Base-by-base conservation (phyloP, 2,797 vertebrate species). In the Acipenser transmontanus region DNA sequence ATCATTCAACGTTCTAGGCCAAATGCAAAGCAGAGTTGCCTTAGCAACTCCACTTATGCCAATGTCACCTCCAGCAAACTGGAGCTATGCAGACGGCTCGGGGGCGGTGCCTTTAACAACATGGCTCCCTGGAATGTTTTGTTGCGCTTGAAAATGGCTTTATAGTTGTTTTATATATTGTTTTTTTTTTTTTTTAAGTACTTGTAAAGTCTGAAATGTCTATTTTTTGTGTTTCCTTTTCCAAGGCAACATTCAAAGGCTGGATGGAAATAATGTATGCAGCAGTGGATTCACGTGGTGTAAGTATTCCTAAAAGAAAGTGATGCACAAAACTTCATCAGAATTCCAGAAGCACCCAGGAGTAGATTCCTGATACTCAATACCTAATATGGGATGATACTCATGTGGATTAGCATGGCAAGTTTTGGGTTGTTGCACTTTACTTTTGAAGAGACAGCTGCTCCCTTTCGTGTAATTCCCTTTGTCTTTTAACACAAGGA, bases 191-290 rank as follows among this genome's bases (percentile, higher is more conserved):
- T 59, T 10, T 11, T 7, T 7, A 11, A 13, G 57, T n/a, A 51
- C 17, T 5, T 47, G 8, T 61, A 60, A 1, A 67, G 13, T 13
- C 8, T 12, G 6, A 51, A 34, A 8, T 20, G 20, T 13, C 17
- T 78, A 66, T 73, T 17, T 17, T 13, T 50, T 11, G 2, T 59
- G 74, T 12, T 68, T 56, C 34, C 34, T 78, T 63, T 77, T 84
- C 73, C 67, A 73, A 99, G 97, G 97, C 97, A 66, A 99, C 97
- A 63, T 99, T 99, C 82, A 99, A 99, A 89, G 97, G 97, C 65
- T 99, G 97, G 97, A 98, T 98, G 97, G 97, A 99, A 74, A 96
- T 99, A 73, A 99, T 99, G 97, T 93, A 97, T 69, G 97, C 97
- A 69, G 97, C 97, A 67, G 94, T 99, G 78, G 97, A 99, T 82